phyloP scores from a whole-genome alignment of 2,888 invertebrate species.

The Galerucella pusilla region DNA sequence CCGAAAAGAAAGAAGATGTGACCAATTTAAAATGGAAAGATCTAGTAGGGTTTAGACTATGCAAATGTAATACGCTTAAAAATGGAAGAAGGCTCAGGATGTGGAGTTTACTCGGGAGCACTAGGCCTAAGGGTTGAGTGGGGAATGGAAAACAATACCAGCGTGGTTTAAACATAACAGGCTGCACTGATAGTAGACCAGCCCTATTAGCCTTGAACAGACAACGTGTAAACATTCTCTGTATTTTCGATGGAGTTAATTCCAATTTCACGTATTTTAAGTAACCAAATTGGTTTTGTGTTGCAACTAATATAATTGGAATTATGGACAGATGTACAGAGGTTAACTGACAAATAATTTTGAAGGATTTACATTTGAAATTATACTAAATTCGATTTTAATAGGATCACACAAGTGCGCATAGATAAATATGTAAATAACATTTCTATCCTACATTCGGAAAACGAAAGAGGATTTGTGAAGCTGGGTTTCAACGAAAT shows the following conservation, averaged over 20 bases:
- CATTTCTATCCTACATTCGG: not conserved
- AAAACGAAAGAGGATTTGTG: not conserved
- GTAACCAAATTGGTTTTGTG: not conserved
- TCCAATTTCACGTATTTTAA: not conserved
- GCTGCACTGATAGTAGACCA: no score
- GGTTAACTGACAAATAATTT: not conserved
- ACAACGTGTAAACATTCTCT: not conserved
- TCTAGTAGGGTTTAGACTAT: no score
- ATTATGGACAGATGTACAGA: not conserved
- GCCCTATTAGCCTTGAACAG: no score
- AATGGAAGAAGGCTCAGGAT: no score
- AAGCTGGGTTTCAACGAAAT: not conserved
- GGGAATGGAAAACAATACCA: no score
- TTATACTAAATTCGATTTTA: constrained; percentile 10
- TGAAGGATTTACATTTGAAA: constrained; percentile 7
- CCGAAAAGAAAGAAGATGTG: no score
- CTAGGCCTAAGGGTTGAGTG: no score
- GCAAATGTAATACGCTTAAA: no score
- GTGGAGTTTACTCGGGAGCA: no score
- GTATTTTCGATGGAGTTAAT: not conserved
- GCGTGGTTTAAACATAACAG: no score
- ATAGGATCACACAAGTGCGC: constrained; percentile 8
- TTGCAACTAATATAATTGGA: not conserved
- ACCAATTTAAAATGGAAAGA: no score
- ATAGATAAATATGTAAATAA: constrained; percentile 14